Conservation (phyloP, 2,113 vertebrate genomes). For the Isurus oxyrinchus region DNA sequence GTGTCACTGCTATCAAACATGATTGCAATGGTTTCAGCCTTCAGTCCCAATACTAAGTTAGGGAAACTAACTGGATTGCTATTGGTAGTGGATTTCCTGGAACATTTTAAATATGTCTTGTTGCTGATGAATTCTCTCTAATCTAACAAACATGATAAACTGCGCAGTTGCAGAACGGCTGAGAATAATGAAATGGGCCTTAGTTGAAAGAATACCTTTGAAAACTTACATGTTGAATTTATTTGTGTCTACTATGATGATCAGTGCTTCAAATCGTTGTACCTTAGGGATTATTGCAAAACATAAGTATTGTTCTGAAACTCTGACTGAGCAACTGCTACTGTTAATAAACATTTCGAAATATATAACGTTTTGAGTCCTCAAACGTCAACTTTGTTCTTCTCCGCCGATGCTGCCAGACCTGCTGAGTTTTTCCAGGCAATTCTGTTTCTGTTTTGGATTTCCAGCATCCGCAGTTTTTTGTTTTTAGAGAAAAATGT, state of each 20-base stretch:
- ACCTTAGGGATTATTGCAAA: not conserved
- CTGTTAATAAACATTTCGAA: not conserved
- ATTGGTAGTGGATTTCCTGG: not conserved
- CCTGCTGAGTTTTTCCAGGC: no score
- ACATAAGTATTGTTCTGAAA: not conserved
- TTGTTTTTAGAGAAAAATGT: no score
- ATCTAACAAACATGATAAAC: not conserved
- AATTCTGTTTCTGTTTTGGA: no score
- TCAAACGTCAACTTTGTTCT: no score
- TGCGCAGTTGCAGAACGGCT: not conserved
- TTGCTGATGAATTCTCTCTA: not conserved
- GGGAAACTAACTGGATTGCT: not conserved
- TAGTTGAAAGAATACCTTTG: not conserved
- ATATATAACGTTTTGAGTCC: no score
- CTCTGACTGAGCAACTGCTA: not conserved
- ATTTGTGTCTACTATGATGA: not conserved
- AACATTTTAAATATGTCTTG: not conserved
- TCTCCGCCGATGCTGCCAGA: no score
- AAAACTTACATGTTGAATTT: not conserved
- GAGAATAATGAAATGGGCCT: not conserved
- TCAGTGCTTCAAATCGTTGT: not conserved
- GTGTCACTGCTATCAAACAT: not conserved
- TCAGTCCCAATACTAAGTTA: not conserved
- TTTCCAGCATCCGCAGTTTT: no score
- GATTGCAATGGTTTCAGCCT: not conserved